Percentiles rank a stretch among this genome's conserved stretches.
Conservation (phyloP, 2,113 vertebrate species). For the Copsychus sechellarum region DNA sequence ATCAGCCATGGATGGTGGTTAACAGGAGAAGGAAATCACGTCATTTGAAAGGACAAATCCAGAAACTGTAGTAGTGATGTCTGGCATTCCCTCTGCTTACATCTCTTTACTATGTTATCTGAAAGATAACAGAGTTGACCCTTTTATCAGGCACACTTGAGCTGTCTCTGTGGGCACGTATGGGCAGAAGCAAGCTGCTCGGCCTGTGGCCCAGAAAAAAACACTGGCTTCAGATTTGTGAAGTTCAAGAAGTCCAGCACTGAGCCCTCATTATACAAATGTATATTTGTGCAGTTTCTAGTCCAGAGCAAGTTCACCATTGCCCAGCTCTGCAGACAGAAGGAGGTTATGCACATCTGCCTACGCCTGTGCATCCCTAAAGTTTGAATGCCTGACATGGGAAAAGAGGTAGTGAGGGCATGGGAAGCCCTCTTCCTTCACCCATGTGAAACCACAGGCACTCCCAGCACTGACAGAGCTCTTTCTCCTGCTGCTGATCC, state of each 20-base stretch:
- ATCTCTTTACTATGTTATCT: background rate
- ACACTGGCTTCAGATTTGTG: background rate
- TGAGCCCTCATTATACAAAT: background rate
- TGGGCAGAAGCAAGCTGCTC: background rate
- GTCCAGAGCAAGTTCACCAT: background rate
- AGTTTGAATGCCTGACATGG: background rate
- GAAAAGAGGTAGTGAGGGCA: background rate
- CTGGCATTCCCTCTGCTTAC: background rate
- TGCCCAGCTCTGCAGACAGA: background rate
- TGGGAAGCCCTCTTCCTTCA: background rate
- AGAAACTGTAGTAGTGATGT: background rate
- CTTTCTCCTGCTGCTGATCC: background rate
- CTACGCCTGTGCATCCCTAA: background rate
- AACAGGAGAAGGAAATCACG: background rate
- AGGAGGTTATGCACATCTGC: background rate
- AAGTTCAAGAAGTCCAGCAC: background rate
- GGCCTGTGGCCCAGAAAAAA: background rate
- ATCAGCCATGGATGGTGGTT: background rate
- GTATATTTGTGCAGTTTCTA: background rate
- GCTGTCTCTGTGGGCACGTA: background rate
- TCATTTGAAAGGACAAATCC: background rate
- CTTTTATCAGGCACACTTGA: background rate
- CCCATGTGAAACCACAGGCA: fast-evolving
- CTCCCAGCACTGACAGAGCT: background rate
- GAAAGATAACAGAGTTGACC: background rate